Percentiles rank a stretch among this genome's conserved stretches.
phyloP scores from a whole-genome alignment of 2,888 invertebrate species.

The Phyllotreta cruciferae region DNA sequence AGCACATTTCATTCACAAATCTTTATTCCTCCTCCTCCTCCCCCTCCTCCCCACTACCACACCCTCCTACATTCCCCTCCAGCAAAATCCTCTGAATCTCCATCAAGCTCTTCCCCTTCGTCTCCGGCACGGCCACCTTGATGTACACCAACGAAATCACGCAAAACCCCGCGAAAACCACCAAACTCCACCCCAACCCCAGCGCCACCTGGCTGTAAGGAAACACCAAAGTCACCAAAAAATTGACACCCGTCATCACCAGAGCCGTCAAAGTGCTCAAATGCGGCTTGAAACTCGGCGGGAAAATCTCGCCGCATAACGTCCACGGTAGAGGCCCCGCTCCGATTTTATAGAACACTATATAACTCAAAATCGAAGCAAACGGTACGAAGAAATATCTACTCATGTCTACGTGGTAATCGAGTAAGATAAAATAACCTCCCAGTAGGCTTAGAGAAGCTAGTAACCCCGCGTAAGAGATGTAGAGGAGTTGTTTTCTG shows the following conservation, averaged over 20 bases:
- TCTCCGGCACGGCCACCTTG: slow-evolving; percentile 42
- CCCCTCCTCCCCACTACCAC: too few relatives aligned
- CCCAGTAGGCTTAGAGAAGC: slow-evolving; percentile 59
- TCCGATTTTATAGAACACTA: slow-evolving; percentile 72
- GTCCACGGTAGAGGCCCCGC: slow-evolving; percentile 83
- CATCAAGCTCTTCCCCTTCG: slow-evolving; percentile 40
- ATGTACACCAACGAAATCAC: slow-evolving; percentile 40
- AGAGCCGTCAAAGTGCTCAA: slow-evolving; percentile 56
- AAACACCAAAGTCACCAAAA: slow-evolving; percentile 38
- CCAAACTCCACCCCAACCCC: slow-evolving; percentile 42
- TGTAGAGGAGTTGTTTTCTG: slow-evolving; percentile 71
- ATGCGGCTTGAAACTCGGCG: slow-evolving; percentile 75
- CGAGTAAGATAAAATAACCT: slow-evolving; percentile 41
- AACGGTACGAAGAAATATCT: slow-evolving; percentile 73
- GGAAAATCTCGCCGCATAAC: slow-evolving; percentile 82
- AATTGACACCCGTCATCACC: slow-evolving; percentile 31
- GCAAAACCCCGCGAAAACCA: slow-evolving; percentile 40
- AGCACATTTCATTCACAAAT: not conserved
- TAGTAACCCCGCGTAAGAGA: slow-evolving; percentile 71
- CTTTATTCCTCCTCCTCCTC: not conserved
- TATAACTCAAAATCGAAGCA: slow-evolving; percentile 72
- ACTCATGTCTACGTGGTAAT: slow-evolving; percentile 30
- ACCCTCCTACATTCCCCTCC: slow-evolving; percentile 3
- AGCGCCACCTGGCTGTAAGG: slow-evolving; percentile 36
- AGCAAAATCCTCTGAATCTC: slow-evolving; percentile 42